Base-by-base conservation (phyloP, 2,888 invertebrate species). In the Lasioglossum vierecki region DNA sequence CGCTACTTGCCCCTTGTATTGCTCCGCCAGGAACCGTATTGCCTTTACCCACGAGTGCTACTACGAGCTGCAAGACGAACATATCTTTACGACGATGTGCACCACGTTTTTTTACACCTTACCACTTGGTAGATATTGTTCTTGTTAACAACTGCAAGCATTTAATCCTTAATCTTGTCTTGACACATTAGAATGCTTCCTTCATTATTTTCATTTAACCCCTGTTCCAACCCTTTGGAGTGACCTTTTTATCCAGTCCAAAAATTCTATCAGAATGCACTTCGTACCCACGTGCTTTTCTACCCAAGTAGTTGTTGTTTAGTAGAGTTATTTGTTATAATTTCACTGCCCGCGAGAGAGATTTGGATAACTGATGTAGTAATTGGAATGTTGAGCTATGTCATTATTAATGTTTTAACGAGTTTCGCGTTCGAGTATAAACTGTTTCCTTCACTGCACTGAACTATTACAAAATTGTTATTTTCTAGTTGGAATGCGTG, bases 1-100 rank as follows among this genome's bases (percentile, higher is more conserved):
- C 84, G 82, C 82, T 73, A 79, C 82, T 87, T 82, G 86, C 83
- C 80, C 71, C 86, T 73, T 89, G 79, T 77, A 82, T 76, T 74
- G 78, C 78, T 66, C 71, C 81, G 26, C 80, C 70, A 79, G 85
- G 80, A 77, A 74, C 83, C 81, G 80, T 82, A 83, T 79, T 82
- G 84, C 79, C 77, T 83, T 83, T 86, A 80, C 83, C 83, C 80
- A 80, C 80, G 80, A 83, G 63, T 75, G 46, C 86, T 44, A 35
- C 77, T 68, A 74, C 18, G 30, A 73, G 57, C 66, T 70, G 30
- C 68, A 70, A 77, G 73, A 71, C 70, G 82, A 76, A 82, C 74
- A 30, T 70, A 68, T 76, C 78, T 84, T 75, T 72, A 9, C 39
- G 57, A 15, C 26, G 35, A 66, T 53, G 26, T 39, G 9, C 22